Evolutionary conservation across 1,140 invertebrate species (phyloP).

Genomic region (Papilio polytes): DNA sequence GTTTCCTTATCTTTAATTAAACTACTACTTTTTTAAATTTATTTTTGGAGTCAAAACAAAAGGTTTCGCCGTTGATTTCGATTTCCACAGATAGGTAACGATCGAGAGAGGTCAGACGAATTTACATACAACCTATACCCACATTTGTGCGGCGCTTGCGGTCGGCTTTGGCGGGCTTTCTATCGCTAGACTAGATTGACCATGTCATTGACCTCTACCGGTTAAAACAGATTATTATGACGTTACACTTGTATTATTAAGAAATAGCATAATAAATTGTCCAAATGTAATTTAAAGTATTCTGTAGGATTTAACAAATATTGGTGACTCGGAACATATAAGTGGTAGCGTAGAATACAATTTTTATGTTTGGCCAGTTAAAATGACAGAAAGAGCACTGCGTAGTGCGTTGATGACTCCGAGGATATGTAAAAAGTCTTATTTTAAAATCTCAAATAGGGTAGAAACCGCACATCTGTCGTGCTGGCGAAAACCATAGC

Average conservation of each 20-base stretch:
- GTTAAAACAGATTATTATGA: not conserved
- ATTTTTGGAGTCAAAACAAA: not conserved
- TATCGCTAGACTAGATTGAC: not conserved
- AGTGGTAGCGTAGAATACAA: no score
- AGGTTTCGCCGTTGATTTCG: not conserved
- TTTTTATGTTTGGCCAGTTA: no score
- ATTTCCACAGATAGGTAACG: not conserved
- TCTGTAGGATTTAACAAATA: no score
- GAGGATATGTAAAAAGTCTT: no score
- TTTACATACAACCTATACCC: slow-evolving; percentile 13
- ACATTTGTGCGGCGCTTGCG: slow-evolving; percentile 20
- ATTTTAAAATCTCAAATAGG: no score
- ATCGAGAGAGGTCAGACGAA: not conserved
- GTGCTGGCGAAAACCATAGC: no score
- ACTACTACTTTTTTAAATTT: not conserved
- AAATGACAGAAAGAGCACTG: no score
- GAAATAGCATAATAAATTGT: no score
- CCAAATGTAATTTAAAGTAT: no score
- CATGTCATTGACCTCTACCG: not conserved
- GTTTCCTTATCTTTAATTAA: not conserved
- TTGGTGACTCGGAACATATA: no score
- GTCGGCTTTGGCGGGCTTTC: slow-evolving; percentile 31
- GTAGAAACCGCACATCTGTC: no score
- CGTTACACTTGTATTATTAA: not conserved
- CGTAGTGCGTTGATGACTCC: no score